phyloP scores from a whole-genome alignment of 30 jellyfish, hydroid and myxozoan species.

The Hydractinia echinata region DNA sequence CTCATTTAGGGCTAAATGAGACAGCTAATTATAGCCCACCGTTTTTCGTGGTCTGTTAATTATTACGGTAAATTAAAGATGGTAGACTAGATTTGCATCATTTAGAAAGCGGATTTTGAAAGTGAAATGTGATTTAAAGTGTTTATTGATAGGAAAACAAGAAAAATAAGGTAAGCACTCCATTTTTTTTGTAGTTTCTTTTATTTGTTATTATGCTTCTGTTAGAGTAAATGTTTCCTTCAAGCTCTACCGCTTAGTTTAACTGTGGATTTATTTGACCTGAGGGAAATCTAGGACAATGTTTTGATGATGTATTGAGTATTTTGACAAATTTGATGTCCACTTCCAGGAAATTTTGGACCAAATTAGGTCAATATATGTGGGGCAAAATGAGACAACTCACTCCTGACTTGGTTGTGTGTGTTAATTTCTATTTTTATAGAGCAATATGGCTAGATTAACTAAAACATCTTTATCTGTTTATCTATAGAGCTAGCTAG shows the following conservation, averaged over 20 bases:
- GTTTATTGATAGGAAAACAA: not conserved
- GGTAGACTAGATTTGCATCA: not conserved
- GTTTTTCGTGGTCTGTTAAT: not conserved
- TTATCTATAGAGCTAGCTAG: too few species aligned
- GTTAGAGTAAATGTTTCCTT: not conserved
- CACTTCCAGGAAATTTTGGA: not conserved
- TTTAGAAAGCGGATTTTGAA: not conserved
- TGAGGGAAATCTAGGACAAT: too few species aligned
- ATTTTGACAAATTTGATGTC: not conserved
- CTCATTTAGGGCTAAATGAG: too few species aligned
- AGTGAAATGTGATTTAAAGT: too few species aligned
- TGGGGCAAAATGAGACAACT: too few species aligned
- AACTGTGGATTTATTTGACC: not conserved
- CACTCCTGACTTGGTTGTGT: too few species aligned
- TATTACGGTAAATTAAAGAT: not conserved
- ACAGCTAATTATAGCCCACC: too few species aligned
- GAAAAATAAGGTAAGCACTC: constrained; percentile 1
- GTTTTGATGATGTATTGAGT: too few species aligned
- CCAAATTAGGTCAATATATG: not conserved
- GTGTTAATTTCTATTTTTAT: too few species aligned
- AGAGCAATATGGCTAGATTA: too few species aligned
- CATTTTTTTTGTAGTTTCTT: constrained; percentile 1
- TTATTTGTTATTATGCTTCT: not conserved
- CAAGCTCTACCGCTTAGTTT: not conserved
- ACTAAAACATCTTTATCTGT: too few species aligned